Base-by-base conservation (phyloP, 1,140 invertebrate species). In the Dufourea novaeangliae region DNA sequence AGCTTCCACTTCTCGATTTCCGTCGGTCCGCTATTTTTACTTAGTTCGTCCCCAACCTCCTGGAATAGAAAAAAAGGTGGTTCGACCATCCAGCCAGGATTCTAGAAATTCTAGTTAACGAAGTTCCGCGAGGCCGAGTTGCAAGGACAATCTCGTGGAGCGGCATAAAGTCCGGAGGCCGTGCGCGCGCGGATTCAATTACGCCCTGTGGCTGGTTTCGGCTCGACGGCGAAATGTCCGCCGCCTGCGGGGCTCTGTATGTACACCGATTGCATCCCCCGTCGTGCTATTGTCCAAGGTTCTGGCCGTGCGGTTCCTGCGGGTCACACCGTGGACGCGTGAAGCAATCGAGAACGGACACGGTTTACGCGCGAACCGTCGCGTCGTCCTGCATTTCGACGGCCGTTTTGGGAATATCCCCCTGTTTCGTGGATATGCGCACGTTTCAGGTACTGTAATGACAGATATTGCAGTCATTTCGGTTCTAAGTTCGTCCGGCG, bases 191-290 rank as follows among this genome's bases (percentile, higher is more conserved):
- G 39, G 72, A 74, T 67, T 67, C 72, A 67, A 67, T 74, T 74
- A 74, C 72, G 39, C 10, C 44, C 2, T 20, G 50, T n/a, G 61
- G 52, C 72, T 67, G n/a, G 46, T 74, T 41, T 54, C 72, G 50
- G 41, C 27, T 25, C 39, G 25, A 62, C 62, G 32, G 63, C 63
- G 52, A 67, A 75, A 75, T 44, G 72, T 75, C 72, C 64, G 72
- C n/a, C 72, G 63, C 14, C n/a, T n/a, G n/a, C 34, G 37, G 63
- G 70, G 72, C n/a, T n/a, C n/a, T n/a, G 72, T 75, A 63, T 75
- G 29, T 67, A 68, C 63, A 37, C 72, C 63, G 63, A 75, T 75
- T 68, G 63, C 72, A 34, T 25, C 37, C 29, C 50, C 52, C 32
- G 46, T 11, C 37, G 50, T 12, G 72, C 63, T 52, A 75, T 75